Percentiles rank a stretch among this genome's conserved stretches.
These are phyloP conservation scores for Parauchenoglanis punctatus DNA, from an alignment of 2,797 vertebrate genomes.

Conservation along the genomic window DNA sequence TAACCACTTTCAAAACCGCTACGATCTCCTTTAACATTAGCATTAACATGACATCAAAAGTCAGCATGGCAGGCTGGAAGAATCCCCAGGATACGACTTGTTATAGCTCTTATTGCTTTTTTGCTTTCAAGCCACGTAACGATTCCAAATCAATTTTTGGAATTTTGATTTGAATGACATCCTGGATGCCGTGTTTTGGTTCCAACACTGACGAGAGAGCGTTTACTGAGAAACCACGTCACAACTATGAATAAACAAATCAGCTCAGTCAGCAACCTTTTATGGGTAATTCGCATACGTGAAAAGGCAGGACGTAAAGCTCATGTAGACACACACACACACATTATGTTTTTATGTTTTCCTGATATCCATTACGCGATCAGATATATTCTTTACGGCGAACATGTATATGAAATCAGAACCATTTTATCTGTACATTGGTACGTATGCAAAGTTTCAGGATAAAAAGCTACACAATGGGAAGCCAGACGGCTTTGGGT, in stretches of 20 bases:
- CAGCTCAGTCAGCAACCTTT: not conserved
- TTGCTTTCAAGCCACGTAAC: not conserved
- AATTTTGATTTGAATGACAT: not conserved
- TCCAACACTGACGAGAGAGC: too few species aligned
- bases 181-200: not conserved
- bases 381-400: not conserved
- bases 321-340: not conserved
- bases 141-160: too few species aligned
- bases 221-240: not conserved
- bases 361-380: too few species aligned
- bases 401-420: not conserved
- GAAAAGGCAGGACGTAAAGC: not conserved
- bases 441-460: not conserved
- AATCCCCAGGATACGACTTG: too few species aligned
- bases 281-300: not conserved
- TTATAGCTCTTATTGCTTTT: not conserved
- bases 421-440: not conserved
- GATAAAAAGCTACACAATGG: not conserved
- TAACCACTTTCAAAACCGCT: not conserved
- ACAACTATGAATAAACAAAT: slow-evolving; percentile 19
- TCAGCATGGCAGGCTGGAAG: not conserved
- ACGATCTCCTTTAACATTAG: not conserved
- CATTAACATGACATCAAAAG: not conserved
- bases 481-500: not conserved
- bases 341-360: not conserved